A percentile compares a stretch with the other conserved stretches of the same genome.
Conservation (phyloP, 1,140 invertebrate species). For the Drosophila obscura region DNA sequence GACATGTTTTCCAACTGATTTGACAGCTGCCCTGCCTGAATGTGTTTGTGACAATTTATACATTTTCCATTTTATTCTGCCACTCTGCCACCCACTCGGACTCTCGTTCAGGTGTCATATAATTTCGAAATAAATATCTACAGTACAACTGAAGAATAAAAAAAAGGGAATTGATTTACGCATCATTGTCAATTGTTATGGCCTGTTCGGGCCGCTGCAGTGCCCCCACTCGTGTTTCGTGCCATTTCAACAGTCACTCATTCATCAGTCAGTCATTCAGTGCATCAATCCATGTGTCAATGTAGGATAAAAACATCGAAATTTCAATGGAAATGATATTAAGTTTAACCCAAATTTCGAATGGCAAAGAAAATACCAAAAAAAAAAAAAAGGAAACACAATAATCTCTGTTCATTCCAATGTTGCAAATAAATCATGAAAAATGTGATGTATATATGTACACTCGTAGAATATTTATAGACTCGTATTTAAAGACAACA, state of each 20-base stretch:
- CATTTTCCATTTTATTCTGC: constrained; percentile 30
- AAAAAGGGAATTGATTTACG: constrained; percentile 27
- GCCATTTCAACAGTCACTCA: constrained; percentile 30
- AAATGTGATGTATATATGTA: constrained; percentile 19
- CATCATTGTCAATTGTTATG: constrained; percentile 1
- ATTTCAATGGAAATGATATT: constrained; percentile 8
- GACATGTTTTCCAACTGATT: constrained; percentile 53
- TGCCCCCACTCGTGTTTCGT: constrained; percentile 26
- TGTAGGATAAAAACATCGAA: constrained; percentile 21
- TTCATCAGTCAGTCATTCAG: constrained; percentile 53
- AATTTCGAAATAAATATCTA: constrained; percentile 47
- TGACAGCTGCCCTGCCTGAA: constrained; percentile 56
- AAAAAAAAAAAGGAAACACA: constrained; percentile 29
- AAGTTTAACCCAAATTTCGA: constrained; percentile 65
- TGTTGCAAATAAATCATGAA: constrained; percentile 43
- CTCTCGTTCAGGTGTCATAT: constrained; percentile 36
- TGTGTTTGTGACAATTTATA: constrained; percentile 42
- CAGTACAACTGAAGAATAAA: constrained; percentile 16
- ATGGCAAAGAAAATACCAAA: not conserved
- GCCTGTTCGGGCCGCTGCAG: not conserved
- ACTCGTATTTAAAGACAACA: constrained; percentile 15
- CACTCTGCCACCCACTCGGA: constrained; percentile 1
- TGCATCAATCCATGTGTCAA: constrained; percentile 45
- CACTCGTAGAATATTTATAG: not conserved
- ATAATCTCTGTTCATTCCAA: constrained; percentile 6